Base-by-base conservation (phyloP, 2,797 vertebrate genomes). In the Varecia variegata region DNA sequence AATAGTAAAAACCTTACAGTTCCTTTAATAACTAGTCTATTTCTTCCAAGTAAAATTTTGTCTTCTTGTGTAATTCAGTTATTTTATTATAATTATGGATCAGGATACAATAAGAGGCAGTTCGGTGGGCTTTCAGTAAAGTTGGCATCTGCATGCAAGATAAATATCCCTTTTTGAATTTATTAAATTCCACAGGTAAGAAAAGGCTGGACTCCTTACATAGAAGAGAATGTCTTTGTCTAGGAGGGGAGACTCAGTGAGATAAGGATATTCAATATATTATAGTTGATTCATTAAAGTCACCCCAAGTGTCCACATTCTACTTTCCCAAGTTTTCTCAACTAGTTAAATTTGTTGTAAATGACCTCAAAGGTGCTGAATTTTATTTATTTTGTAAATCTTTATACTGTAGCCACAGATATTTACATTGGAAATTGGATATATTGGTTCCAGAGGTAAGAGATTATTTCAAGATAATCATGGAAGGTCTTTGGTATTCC, bases 101-200 rank as follows among this genome's bases (percentile, higher is more conserved):
- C 45, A 60, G 7, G 5, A 30, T 43, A 27, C 2, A 35, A 71
- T 52, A 21, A 77, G 2, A 30, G 4, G 3, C 20, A 27, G 5
- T 71, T 32, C 40, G 10, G 5, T n/a, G 32, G 10, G 8, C 1
- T n/a, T 62, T 71, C 6, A n/a, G 17, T 17, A 65, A 77, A 35
- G 4, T 18, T 4, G 6, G 15, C 3, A 11, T 56, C 40, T 56
- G 65, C 0, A 2, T 38, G 7, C 0, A 43, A 45, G 40, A 27
- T 3, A 81, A 82, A 88, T n/a, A n/a, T 32, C 18, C 1, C 50
- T 25, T 56, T 7, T 17, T 27, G 27, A 83, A 90, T 62, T 10
- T 32, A 40, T 3, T 3, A 17, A 13, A 0, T 74, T 94, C 14
- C 21, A 35, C 7, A 35, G 65, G 30, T 27, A 73, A 54, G 3